Evolutionary conservation across 2,797 vertebrate species (phyloP).

Genomic region (Sebastes elongatus): DNA sequence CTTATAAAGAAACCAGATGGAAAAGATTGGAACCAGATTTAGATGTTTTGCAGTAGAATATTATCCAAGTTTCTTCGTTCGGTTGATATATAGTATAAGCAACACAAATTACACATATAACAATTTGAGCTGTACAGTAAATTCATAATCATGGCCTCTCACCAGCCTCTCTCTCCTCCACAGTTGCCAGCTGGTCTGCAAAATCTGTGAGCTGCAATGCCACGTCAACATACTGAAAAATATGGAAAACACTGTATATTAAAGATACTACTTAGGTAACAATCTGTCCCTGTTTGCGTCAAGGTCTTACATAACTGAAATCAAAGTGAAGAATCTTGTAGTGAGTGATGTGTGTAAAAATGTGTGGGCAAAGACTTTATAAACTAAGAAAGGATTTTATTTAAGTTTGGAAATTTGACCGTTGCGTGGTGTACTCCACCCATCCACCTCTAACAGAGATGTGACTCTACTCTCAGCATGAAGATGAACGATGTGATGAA

Average conservation of each 20-base stretch:
- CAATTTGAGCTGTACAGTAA: not conserved
- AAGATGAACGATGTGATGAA: constrained; percentile 32
- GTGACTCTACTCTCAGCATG: not conserved
- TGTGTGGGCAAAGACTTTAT: not conserved
- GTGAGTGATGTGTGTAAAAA: not conserved
- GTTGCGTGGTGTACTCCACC: not conserved
- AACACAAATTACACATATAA: not conserved
- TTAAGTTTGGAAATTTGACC: not conserved
- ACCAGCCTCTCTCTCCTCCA: not conserved
- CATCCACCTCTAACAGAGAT: not conserved
- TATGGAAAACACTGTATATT: not conserved
- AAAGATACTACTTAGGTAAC: not conserved
- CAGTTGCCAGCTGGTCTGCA: not conserved
- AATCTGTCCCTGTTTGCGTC: not conserved
- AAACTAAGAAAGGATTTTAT: not conserved
- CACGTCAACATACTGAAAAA: not conserved
- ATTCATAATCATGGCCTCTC: not conserved
- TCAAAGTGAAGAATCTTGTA: not conserved
- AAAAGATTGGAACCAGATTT: not conserved
- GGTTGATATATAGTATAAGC: not conserved
- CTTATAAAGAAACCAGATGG: not conserved
- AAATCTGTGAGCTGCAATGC: not conserved
- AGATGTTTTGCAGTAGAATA: not conserved
- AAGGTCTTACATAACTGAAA: not conserved
- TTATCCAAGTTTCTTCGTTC: not conserved